phyloP scores from a whole-genome alignment of 2,888 invertebrate genomes.

The Macrosiphum euphorbiae region DNA sequence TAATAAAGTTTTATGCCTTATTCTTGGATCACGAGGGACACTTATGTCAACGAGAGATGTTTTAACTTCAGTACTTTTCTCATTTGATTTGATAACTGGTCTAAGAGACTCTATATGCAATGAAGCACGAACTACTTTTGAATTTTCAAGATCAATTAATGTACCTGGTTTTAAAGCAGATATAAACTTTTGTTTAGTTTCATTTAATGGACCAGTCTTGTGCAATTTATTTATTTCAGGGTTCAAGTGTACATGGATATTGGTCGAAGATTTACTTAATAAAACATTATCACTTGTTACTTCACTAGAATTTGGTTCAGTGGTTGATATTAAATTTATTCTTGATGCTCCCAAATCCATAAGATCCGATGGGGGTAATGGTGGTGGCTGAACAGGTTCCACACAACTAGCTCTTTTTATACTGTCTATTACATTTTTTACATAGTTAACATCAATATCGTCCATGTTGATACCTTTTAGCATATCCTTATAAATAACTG shows the following conservation, averaged over 20 bases:
- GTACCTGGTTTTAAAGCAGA: slow-evolving; percentile 57
- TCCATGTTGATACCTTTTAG: slow-evolving; percentile 43
- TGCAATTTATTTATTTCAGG: slow-evolving; percentile 1
- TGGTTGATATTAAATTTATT: not conserved
- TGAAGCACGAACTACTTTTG: slow-evolving; percentile 39
- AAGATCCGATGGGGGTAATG: not conserved
- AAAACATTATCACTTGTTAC: not conserved
- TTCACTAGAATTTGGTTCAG: not conserved
- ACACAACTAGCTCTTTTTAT: not conserved
- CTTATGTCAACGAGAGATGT: not conserved
- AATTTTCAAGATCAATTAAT: slow-evolving; percentile 53
- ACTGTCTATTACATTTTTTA: slow-evolving; percentile 40
- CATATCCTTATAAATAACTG: slow-evolving; percentile 15
- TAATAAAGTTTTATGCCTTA: not conserved
- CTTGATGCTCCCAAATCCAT: not conserved
- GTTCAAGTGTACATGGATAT: slow-evolving; percentile 13
- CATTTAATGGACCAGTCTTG: slow-evolving; percentile 19
- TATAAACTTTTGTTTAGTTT: slow-evolving; percentile 17
- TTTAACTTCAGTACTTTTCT: not conserved
- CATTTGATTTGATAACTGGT: slow-evolving; percentile 20
- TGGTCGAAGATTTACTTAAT: not conserved
- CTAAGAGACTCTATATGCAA: slow-evolving; percentile 50
- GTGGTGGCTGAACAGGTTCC: not conserved
- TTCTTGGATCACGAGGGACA: slow-evolving; percentile 53
- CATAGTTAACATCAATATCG: slow-evolving; percentile 30